phyloP scores from a whole-genome alignment of 2,113 vertebrate species.

The Paradoxurus hermaphroditus region DNA sequence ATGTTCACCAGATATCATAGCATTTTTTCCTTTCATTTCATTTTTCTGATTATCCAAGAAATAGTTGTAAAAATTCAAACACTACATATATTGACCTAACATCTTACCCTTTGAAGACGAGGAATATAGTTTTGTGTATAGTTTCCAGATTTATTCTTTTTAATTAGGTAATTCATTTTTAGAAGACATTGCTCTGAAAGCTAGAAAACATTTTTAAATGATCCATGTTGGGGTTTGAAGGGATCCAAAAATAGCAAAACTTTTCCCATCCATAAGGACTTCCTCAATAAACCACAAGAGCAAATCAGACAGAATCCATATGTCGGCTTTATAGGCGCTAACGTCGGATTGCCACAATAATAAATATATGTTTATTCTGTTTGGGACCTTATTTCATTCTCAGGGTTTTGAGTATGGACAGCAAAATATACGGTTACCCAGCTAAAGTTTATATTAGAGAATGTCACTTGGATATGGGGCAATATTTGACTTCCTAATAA shows the following conservation, averaged over 20 bases:
- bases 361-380: not conserved
- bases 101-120: not conserved
- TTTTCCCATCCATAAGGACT: not conserved
- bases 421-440: not conserved
- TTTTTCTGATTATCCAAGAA: not conserved
- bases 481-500: not conserved
- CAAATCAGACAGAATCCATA: not conserved
- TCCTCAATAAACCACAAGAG: not conserved
- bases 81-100: not conserved
- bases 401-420: not conserved
- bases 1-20: not conserved
- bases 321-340: not conserved
- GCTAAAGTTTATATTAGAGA: not conserved
- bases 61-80: not conserved
- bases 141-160: conserved; percentile 30
- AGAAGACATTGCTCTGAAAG: not conserved
- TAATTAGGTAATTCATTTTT: conserved; percentile 1
- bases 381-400: not conserved
- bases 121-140: not conserved
- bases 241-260: not conserved
- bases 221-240: not conserved
- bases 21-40: not conserved
- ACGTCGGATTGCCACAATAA: not conserved
- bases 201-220: conserved; percentile 7
- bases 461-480: not conserved